Evolutionary conservation across 2,888 invertebrate species (phyloP), one percentile per base, ranked within the genome.

Genomic region (Nemotelus pantherinus): DNA sequence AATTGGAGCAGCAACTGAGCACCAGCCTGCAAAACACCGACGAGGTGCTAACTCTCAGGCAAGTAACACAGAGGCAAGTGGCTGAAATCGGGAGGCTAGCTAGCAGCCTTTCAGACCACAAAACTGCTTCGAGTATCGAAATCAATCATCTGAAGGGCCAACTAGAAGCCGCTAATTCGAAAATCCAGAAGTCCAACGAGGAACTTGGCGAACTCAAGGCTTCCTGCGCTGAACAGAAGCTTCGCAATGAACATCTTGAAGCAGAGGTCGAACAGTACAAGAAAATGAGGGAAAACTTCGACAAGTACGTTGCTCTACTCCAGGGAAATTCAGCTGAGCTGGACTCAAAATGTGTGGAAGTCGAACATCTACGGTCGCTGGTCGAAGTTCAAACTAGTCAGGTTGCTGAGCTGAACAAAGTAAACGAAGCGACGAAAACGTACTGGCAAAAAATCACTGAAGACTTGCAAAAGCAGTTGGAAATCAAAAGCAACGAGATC

Each of bases 251-350:
- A 4, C 60, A 74, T 60, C 44, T 74, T 3, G 9, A 60, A 44
- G 71, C 63, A 43, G 75, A 79, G 50, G 44, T 77, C 45, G 48
- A 50, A 7, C 72, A 79, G 68, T 79, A 77, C 43, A 55, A 74
- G 50, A 77, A 55, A 41, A 63, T 79, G 63, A 25, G 47, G 2
- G 72, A 76, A 9, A 79, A 79, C 55, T 77, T 74, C 48, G 76
- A 79, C 25, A 75, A 71, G 43, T 79, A 79, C 48, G 75, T 79
- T 3, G 44, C 45, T 3, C 53, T 77, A 5, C 48, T 79, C 2
- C 77, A 79, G 43, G 65, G 70, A 43, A 79, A 77, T 9, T 77
- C 75, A 39, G 64, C 75, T 25, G 71, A 64, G 10, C 45, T 77
- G 48, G 71, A 77, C n/a, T 67, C 76, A 7, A 77, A 67, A 25